Conservation (phyloP, 2,888 invertebrate genomes). For the Mayetiola destructor region DNA sequence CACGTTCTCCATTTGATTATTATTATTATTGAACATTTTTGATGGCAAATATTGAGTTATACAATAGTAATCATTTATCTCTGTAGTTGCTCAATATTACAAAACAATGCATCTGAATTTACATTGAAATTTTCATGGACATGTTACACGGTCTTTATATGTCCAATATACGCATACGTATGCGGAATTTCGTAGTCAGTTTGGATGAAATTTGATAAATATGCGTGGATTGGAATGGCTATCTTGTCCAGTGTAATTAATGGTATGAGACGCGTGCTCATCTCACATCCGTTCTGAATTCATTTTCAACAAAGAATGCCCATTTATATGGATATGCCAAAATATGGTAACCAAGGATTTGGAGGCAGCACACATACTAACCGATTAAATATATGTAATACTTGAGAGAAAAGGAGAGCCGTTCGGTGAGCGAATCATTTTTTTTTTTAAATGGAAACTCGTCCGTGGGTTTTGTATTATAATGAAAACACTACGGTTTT, state of each 20-base stretch:
- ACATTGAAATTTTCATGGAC: not conserved
- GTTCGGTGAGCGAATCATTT: not conserved
- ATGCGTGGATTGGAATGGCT: conserved; percentile 2
- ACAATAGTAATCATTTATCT: conserved; percentile 9
- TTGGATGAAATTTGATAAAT: not conserved
- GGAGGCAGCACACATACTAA: too few relatives aligned
- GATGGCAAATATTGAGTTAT: conserved; percentile 12
- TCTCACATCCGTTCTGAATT: not conserved
- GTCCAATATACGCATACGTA: not conserved
- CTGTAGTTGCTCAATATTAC: not conserved
- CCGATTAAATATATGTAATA: conserved; percentile 2
- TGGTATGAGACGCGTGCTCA: conserved; percentile 5
- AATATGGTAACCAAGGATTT: too few relatives aligned
- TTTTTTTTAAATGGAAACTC: not conserved
- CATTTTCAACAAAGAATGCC: not conserved
- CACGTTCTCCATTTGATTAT: not conserved
- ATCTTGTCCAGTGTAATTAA: not conserved
- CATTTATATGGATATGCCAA: too few relatives aligned
- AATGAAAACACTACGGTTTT: too few relatives aligned
- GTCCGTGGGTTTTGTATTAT: too few relatives aligned
- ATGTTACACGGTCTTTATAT: too few relatives aligned
- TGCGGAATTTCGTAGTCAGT: not conserved
- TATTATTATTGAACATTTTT: conserved; percentile 2
- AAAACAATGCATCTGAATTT: not conserved
- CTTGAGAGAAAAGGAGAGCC: not conserved